Conservation (phyloP, 2,888 invertebrate genomes). For the Sphaerophoria rueppellii region DNA sequence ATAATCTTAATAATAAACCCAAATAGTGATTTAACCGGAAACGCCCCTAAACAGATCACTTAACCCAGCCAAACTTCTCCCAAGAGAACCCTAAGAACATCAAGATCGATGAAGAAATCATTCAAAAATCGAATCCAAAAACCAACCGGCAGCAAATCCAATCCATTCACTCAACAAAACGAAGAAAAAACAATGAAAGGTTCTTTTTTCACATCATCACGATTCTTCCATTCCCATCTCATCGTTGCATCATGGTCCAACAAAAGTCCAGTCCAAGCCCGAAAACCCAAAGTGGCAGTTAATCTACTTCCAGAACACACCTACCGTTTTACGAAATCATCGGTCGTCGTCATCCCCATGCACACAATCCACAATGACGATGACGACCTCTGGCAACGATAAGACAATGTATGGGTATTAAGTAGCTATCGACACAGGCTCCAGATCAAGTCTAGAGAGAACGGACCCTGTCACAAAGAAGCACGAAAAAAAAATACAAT, state of each 20-base stretch:
- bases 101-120: slow-evolving; percentile 62
- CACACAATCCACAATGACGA: slow-evolving; percentile 29
- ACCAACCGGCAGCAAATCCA: not conserved
- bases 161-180: slow-evolving; percentile 1
- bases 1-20: slow-evolving; percentile 33
- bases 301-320: slow-evolving; percentile 70
- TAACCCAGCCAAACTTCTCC: not conserved
- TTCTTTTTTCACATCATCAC: not conserved
- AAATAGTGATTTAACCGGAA: slow-evolving; percentile 52
- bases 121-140: slow-evolving; percentile 12
- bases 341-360: slow-evolving; percentile 1
- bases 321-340: slow-evolving; percentile 67
- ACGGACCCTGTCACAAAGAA: slow-evolving; percentile 61
- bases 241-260: slow-evolving; percentile 2
- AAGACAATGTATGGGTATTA: slow-evolving; percentile 37
- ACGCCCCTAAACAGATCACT: slow-evolving; percentile 49
- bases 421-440: slow-evolving; percentile 20
- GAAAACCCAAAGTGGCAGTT: slow-evolving; percentile 63
- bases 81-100: slow-evolving; percentile 18
- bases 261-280: slow-evolving; percentile 20
- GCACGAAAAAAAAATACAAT: slow-evolving; percentile 28
- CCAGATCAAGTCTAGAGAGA: slow-evolving; percentile 1
- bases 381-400: slow-evolving; percentile 44
- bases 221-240: slow-evolving; percentile 22
- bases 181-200: not conserved